Base-by-base conservation (phyloP, 1,140 invertebrate species). In the Marisa cornuarietis region DNA sequence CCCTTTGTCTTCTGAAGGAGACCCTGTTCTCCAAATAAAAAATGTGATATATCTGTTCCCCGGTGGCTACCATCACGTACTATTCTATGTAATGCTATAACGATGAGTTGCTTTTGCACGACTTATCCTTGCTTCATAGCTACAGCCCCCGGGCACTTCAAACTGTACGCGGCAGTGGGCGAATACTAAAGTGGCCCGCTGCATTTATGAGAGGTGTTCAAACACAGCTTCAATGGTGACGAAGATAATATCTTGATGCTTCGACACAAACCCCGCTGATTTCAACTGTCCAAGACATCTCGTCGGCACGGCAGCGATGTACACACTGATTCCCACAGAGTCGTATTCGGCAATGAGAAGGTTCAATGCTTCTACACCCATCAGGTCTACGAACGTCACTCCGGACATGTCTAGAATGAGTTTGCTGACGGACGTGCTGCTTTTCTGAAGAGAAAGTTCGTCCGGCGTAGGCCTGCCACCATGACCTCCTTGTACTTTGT, bases 351-450 rank as follows among this genome's bases (percentile, higher is more conserved):
- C 54, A 51, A 82, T 79, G n/a, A 82, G 20, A 76, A 82, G 76
- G 78, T 79, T 66, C 11, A 85, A 62, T 1, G 84, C 78, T 26
- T 83, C 75, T 6, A 85, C 79, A n/a, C 84, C 84, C 79, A 83
- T 83, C 7, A 83, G 18, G 62, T 85, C 84, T n/a, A 85, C 24
- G 75, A 83, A 85, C 7, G 80, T 63, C 6, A 85, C 83, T 24
- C 71, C 68, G 22, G 74, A 66, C 22, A 83, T 73, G 72, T 84
- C 80, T 13, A 84, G 26, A 8, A 84, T 20, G 16, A 84, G 54
- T 14, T 68, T 58, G 62, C 76, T 68, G n/a, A 76, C 58, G 10
- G 22, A 54, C 16, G 7, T 54, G 22, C 31, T 24, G 16, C 51
- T 62, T 31, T 79, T 20, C 58, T 49, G 13, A 31, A n/a, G 4